These are phyloP conservation scores for Trichoplusia ni DNA, from an alignment of 1,140 invertebrate species.

Conservation along the genomic window DNA sequence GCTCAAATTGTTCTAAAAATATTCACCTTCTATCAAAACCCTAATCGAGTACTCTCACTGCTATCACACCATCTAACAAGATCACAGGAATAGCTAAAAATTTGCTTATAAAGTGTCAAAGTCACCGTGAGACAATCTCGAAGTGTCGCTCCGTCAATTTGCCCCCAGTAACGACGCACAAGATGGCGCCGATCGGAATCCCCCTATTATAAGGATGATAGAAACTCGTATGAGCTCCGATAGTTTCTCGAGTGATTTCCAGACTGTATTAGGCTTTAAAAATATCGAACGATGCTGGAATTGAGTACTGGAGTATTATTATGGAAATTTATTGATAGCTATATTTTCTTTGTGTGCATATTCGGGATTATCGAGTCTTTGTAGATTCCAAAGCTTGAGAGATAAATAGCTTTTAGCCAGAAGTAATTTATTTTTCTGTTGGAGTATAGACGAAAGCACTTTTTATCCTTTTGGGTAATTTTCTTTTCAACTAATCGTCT, in stretches of 20 bases:
- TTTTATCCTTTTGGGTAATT: no score
- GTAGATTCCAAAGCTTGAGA: no score
- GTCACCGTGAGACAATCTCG: slow-evolving; percentile 1
- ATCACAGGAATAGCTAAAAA: not conserved
- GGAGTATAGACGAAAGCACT: no score
- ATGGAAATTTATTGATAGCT: slow-evolving; percentile 7
- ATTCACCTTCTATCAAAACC: no score
- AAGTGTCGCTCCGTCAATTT: slow-evolving; percentile 1
- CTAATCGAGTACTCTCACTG: no score
- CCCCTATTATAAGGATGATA: slow-evolving; percentile 12
- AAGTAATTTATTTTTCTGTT: no score
- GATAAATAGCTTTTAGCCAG: no score
- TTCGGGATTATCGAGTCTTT: no score
- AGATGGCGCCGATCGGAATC: not conserved
- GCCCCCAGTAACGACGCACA: not conserved
- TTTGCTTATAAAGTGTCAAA: not conserved
- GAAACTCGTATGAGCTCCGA: not conserved
- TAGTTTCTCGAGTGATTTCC: not conserved
- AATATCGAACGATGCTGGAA: not conserved
- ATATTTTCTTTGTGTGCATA: not conserved
- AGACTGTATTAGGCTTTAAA: slow-evolving; percentile 11
- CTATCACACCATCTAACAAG: not conserved
- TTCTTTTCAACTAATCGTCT: no score
- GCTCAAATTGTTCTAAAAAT: no score
- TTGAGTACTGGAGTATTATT: not conserved